Evolutionary conservation across 2,797 vertebrate species (phyloP), one percentile per base, ranked within the genome.

Genomic region (Anguilla marmorata): DNA sequence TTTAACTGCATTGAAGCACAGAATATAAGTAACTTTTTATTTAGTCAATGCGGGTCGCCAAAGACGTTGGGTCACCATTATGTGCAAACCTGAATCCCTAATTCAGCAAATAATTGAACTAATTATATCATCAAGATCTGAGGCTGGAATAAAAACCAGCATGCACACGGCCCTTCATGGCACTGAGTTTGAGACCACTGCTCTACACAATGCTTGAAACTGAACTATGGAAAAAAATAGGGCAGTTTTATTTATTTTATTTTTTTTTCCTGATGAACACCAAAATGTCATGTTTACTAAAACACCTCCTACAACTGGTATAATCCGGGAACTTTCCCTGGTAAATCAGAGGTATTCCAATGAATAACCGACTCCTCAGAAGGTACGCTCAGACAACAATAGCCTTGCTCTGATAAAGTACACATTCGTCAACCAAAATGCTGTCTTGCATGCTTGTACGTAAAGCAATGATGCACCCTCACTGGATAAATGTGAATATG

Each of bases 281-380:
- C 89, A 16, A 87, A 80, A 41, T 45, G 56, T 33, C 79, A 82
- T 24, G 19, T 14, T 30, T 69, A 90, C 89, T 90, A 90, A 92
- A 72, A 89, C 89, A 93, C 93, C 84, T 83, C 86, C 91, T 86
- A 89, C 90, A 94, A 92, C 93, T 90, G 91, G 92, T 89, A 27
- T 45, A 83, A 91, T 89, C 93, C 90, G 41, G 93, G 58, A 84
- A 48, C 83, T 52, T 84, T 56, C 90, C 11, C 50, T 85, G 48
- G 45, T 1, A 56, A 63, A 85, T 21, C 50, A 58, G 3, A 54
- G 54, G 33, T 41, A 88, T 5, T 52, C 30, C 82, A 85, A 72
- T 72, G 16, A 21, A 72, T 37, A 45, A 54, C 63, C 27, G 24
- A 30, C 60, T 85, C 58, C 30, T 33, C n/a, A 69, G 52, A 84